Evolutionary conservation across 1,140 invertebrate genomes (phyloP).

Genomic region (Ostrea denselamellosa): DNA sequence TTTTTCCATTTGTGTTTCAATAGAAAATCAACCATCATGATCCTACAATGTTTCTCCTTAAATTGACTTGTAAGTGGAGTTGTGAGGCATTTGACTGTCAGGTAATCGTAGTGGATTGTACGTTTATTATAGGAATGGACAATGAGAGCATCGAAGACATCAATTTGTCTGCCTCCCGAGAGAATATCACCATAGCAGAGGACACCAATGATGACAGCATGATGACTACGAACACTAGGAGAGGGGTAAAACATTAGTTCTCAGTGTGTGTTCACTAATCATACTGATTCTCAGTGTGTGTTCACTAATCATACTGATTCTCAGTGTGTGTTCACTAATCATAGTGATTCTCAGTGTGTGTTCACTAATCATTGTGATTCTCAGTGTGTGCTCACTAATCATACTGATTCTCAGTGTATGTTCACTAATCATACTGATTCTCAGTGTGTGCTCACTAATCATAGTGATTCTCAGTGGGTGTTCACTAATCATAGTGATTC

Average conservation of each 20-base stretch:
- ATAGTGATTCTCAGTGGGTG: too few relatives aligned
- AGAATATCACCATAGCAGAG: conserved; percentile 66
- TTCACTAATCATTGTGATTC: too few relatives aligned
- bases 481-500: too few relatives aligned
- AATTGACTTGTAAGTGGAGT: not conserved
- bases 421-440: too few relatives aligned
- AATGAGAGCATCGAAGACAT: conserved; percentile 74
- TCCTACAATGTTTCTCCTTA: not conserved
- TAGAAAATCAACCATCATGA: not conserved
- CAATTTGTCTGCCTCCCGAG: conserved; percentile 56
- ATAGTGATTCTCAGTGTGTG: too few relatives aligned
- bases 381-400: too few relatives aligned
- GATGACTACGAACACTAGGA: conserved; percentile 1
- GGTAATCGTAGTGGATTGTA: not conserved
- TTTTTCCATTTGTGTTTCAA: too few relatives aligned
- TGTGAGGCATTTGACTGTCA: not conserved
- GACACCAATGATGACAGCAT: conserved; percentile 59
- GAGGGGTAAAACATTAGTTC: not conserved
- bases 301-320: too few relatives aligned
- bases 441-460: too few relatives aligned
- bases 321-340: too few relatives aligned
- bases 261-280: not conserved
- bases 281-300: too few relatives aligned
- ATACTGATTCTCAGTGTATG: too few relatives aligned
- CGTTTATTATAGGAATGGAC: conserved; percentile 58